phyloP scores from a whole-genome alignment of 2,113 vertebrate species.

The Laticauda colubrina region DNA sequence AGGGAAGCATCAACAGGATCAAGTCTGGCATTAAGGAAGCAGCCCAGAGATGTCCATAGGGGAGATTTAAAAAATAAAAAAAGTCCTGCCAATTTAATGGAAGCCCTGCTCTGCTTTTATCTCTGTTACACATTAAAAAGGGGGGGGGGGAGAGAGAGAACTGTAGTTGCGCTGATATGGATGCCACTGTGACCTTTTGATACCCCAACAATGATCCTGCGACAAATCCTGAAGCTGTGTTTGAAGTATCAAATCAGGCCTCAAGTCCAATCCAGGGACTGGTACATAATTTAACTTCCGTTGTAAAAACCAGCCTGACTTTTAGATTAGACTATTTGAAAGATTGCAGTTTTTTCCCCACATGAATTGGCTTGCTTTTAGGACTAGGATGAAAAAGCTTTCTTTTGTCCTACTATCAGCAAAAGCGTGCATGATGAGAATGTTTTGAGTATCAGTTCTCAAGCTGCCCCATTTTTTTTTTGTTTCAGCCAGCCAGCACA shows the following conservation, averaged over 20 bases:
- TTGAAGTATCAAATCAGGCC: neutral
- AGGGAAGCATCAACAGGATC: neutral
- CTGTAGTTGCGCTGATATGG: neutral
- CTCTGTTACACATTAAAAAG: neutral
- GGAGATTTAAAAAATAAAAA: neutral
- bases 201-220: neutral
- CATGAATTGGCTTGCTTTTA: neutral
- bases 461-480: neutral
- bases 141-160: neutral
- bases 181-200: neutral
- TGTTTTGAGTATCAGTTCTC: neutral
- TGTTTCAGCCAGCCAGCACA: neutral
- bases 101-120: neutral
- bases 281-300: neutral
- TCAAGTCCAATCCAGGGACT: neutral
- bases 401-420: neutral
- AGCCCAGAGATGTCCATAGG: neutral
- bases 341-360: neutral
- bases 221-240: neutral
- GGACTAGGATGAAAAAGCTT: neutral
- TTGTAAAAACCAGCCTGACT: neutral
- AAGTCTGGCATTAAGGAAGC: neutral
- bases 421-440: neutral
- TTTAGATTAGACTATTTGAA: neutral
- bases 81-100: neutral